Base-by-base conservation (phyloP, 2,113 vertebrate species). In the Toxotes jaculatrix region DNA sequence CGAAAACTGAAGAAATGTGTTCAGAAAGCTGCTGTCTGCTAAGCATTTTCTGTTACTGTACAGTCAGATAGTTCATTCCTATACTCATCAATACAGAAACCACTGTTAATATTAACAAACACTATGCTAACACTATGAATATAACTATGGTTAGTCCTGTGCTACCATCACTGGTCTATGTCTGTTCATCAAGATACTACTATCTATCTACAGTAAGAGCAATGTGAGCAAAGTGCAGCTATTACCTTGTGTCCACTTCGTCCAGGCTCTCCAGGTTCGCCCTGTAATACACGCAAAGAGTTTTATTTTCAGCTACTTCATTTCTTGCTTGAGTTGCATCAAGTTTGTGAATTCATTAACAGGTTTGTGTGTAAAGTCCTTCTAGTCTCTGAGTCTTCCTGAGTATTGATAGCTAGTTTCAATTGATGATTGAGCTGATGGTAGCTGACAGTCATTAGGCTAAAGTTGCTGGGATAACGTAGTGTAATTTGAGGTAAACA, bases 211-310 rank as follows among this genome's bases (percentile, higher is more conserved):
- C 17, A 0, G 47, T 65, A 34, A 31, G 2, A 53, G 4, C 0
- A 53, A 23, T 4, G 19, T 38, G 45, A 73, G n/a, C 47, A 67
- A 56, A 57, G 32, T 47, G 75, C 68, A 75, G 7, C 10, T 34
- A 9, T 94, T 99, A 99, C 98, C 98, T 99, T 99, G 56, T 95
- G 93, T 83, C 98, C 98, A 61, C 97, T 93, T 63, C 96, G 95
- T 62, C 98, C 98, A 80, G 98, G 95, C 92, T 98, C 97, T 87
- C 98, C 98, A 0, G 98, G 98, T 94, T 99, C 98, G 49, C 98
- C 98, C 98, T 99, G 88, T 71, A 92, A 94, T 13, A 82, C 57
- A 91, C n/a, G 19, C 53, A 83, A 47, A 81, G 5, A 40, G 0
- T 55, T 63, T 62, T 61, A 4, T 61, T 65, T 72, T 74, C 7